Percentiles rank a stretch among this genome's conserved stretches.
Conservation (phyloP, 2,797 vertebrate genomes). For the Hapalemur alaotrensis region DNA sequence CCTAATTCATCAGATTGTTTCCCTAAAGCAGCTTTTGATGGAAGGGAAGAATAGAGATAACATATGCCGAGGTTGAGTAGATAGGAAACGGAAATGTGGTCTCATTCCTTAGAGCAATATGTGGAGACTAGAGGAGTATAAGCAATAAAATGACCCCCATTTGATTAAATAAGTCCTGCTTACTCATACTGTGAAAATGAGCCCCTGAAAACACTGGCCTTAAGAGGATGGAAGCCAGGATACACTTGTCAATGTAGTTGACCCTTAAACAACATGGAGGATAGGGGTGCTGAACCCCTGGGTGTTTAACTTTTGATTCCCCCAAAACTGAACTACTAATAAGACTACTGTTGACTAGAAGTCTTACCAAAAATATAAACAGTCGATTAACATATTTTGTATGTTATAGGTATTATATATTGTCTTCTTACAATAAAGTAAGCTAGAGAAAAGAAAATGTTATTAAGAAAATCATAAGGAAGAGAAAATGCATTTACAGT, state of each 20-base stretch:
- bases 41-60: background rate
- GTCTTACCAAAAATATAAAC: background rate
- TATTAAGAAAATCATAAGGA: background rate
- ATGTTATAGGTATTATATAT: background rate
- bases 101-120: background rate
- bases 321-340: background rate
- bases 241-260: background rate
- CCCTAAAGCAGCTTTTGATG: conserved; percentile 64
- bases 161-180: background rate
- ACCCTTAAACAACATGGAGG: background rate
- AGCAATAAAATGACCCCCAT: background rate
- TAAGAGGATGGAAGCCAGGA: background rate
- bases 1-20: conserved; percentile 69
- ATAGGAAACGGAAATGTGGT: background rate
- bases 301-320: background rate
- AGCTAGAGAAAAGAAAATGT: background rate
- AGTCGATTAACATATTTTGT: background rate
- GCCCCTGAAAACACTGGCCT: background rate
- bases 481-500: background rate
- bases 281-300: background rate
- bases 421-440: background rate
- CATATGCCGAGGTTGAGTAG: conserved; percentile 24
- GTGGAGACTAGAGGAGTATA: background rate
- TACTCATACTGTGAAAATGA: background rate
- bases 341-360: background rate